Base-by-base conservation (phyloP, 2,888 invertebrate genomes). In the Meloe dianella region DNA sequence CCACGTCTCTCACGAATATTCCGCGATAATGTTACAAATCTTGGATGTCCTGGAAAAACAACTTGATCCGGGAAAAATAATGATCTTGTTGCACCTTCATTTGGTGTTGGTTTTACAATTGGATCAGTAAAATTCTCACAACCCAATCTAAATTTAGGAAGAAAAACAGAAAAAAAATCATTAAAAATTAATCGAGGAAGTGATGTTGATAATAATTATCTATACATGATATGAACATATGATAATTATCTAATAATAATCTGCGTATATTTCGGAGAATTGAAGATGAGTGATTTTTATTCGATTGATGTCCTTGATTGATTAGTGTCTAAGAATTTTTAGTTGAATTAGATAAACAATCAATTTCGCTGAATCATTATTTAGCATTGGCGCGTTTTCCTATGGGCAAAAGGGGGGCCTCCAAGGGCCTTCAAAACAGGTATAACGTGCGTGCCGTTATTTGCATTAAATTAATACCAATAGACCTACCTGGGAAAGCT, bases 401-500 rank as follows among this genome's bases (percentile, higher is more conserved):
- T n/a, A n/a, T n/a, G n/a, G n/a, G n/a, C n/a, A n/a, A n/a, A n/a
- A n/a, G n/a, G n/a, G n/a, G n/a, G n/a, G n/a, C n/a, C n/a, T n/a
- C n/a, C n/a, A n/a, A n/a, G n/a, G n/a, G n/a, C n/a, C n/a, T n/a
- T n/a, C n/a, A n/a, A n/a, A n/a, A n/a, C n/a, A n/a, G n/a, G n/a
- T n/a, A n/a, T n/a, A n/a, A n/a, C n/a, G n/a, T n/a, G n/a, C n/a
- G n/a, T n/a, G n/a, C n/a, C n/a, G n/a, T n/a, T n/a, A n/a, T n/a
- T n/a, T n/a, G n/a, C n/a, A n/a, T n/a, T n/a, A n/a, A n/a, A n/a
- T n/a, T n/a, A n/a, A n/a, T n/a, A n/a, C n/a, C n/a, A n/a, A n/a
- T n/a, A n/a, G n/a, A n/a, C n/a, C n/a, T 84, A 94, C 94, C 96
- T 92, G 67, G 96, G 98, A 84, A 95, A 99, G 85, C 92, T 93